These are phyloP conservation scores for Albula glossodonta DNA, from an alignment of 2,113 vertebrate species.

Conservation along the genomic window DNA sequence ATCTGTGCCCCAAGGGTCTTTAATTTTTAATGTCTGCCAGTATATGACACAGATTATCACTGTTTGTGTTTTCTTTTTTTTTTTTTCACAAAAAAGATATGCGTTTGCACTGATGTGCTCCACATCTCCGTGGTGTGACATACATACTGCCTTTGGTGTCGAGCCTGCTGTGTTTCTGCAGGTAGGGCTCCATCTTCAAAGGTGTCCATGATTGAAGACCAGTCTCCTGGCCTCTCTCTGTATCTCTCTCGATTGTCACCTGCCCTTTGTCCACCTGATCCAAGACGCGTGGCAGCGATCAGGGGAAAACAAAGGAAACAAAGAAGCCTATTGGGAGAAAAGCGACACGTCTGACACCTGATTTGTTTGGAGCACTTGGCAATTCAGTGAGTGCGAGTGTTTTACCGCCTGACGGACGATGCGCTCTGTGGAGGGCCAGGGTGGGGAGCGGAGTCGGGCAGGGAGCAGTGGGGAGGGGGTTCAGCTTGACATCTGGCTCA, in stretches of 20 bases:
- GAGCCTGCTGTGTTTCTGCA: background rate
- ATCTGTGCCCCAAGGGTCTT: background rate
- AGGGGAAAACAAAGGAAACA: constrained; percentile 60
- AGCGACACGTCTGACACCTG: constrained; percentile 65
- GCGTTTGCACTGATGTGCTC: background rate
- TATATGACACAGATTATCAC: background rate
- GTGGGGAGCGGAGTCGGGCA: constrained; percentile 34
- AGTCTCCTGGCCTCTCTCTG: constrained; percentile 16
- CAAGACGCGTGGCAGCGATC: constrained; percentile 71
- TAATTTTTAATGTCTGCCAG: constrained; percentile 12
- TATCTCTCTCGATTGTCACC: constrained; percentile 55
- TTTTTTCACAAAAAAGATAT: background rate
- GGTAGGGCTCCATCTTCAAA: background rate
- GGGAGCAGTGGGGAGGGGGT: constrained; percentile 45
- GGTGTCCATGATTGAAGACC: constrained; percentile 20
- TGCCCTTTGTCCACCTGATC: constrained; percentile 68
- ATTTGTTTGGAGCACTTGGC: constrained; percentile 45
- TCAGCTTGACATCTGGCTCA: constrained; percentile 65
- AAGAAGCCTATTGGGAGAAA: constrained; percentile 43
- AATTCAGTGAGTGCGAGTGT: constrained; percentile 61
- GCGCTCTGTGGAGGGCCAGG: constrained; percentile 39
- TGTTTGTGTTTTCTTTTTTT: background rate
- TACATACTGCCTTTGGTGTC: background rate
- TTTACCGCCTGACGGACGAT: constrained; percentile 35
- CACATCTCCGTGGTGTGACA: too few species aligned